These are phyloP conservation scores for Thermophis baileyi DNA, from an alignment of 2,113 vertebrate species.

Conservation along the genomic window DNA sequence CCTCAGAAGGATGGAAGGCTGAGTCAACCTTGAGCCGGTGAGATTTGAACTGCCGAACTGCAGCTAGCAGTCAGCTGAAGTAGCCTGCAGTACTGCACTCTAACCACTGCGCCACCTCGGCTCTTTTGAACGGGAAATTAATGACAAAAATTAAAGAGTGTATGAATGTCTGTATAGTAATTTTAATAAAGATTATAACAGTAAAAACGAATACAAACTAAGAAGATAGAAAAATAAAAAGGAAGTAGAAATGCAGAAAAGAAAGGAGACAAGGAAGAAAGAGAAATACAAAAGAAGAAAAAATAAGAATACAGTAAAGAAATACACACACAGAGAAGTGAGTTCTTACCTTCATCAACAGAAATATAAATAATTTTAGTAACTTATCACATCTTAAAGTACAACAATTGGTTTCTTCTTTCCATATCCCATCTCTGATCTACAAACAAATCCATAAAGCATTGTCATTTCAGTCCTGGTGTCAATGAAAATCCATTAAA, in stretches of 20 bases:
- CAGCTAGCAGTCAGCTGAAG: too few species aligned
- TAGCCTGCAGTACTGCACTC: too few species aligned
- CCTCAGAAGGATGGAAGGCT: too few species aligned
- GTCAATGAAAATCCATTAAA: neutral
- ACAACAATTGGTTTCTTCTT: neutral
- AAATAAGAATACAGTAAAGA: neutral
- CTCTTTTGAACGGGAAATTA: neutral
- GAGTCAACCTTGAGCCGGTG: too few species aligned
- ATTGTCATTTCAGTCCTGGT: neutral
- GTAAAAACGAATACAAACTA: neutral
- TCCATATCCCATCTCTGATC: neutral
- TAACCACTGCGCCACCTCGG: too few species aligned
- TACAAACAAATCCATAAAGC: neutral
- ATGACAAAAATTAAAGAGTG: neutral
- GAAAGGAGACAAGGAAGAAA: neutral
- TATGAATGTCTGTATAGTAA: neutral
- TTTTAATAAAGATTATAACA: neutral
- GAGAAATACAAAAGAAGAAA: neutral
- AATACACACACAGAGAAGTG: neutral
- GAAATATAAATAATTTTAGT: neutral
- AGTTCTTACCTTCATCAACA: neutral
- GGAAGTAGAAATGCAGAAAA: neutral
- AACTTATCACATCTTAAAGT: neutral
- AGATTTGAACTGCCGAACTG: too few species aligned
- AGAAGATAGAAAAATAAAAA: neutral